Conservation (phyloP, 92 coral and sea anemone genomes). For the Chrysogorgia sp. region DNA sequence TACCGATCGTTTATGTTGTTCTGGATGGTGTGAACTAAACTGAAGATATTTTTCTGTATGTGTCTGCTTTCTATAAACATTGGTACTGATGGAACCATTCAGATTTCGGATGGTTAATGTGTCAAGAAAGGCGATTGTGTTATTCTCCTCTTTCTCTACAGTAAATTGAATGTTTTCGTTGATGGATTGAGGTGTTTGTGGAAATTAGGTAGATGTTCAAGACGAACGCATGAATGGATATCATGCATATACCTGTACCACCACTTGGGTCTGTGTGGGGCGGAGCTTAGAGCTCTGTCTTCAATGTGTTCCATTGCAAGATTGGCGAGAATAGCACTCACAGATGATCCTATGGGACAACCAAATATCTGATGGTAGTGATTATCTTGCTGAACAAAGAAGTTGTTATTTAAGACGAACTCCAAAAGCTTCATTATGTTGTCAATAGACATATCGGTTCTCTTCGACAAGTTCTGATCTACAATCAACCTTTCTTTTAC, state of each 20-base stretch:
- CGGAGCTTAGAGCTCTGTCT: constrained; percentile 37
- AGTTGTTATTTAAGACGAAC: constrained; percentile 36
- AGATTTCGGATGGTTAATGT: neutral
- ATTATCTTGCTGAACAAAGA: constrained; percentile 4
- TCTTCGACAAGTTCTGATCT: constrained; percentile 21
- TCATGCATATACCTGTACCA: constrained; percentile 63
- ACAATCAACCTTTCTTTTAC: no score
- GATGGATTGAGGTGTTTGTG: constrained; percentile 9
- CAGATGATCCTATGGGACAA: constrained; percentile 33
- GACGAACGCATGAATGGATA: constrained; percentile 40
- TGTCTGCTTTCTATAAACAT: no score
- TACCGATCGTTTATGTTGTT: neutral
- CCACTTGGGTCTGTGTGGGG: constrained; percentile 50
- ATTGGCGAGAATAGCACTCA: constrained; percentile 37
- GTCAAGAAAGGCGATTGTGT: constrained; percentile 15
- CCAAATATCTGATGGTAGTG: constrained; percentile 17
- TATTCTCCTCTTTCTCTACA: constrained; percentile 2
- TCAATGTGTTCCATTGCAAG: constrained; percentile 60
- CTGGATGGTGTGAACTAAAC: no score
- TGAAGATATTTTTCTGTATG: no score
- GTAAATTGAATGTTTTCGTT: constrained; percentile 32
- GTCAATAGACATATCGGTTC: constrained; percentile 20
- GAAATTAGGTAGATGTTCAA: constrained; percentile 26
- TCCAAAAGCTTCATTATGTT: constrained; percentile 31
- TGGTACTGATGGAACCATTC: no score